Conservation (phyloP, 2,113 vertebrate species). For the Protobothrops mucrosquamatus region DNA sequence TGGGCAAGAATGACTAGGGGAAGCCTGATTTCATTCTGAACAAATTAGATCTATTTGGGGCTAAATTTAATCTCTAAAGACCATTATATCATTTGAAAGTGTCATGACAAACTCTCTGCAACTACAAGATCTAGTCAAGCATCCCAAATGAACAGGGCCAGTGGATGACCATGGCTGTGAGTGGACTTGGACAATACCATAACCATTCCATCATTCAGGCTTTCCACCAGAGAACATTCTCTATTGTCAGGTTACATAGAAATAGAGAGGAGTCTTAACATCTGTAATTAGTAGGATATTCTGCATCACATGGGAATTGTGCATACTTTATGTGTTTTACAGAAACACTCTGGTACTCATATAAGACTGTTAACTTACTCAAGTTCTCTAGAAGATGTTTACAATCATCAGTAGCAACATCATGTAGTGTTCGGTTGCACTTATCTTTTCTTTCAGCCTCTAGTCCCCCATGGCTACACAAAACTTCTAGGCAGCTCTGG, state of each 20-base stretch:
- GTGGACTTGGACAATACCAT: neutral
- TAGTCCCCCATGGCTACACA: slow-evolving; percentile 87
- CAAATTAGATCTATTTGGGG: neutral
- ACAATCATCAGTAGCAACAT: slow-evolving; percentile 96
- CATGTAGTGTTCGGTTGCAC: slow-evolving; percentile 87
- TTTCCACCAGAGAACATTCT: neutral
- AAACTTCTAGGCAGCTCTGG: slow-evolving; percentile 91
- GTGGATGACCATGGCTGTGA: neutral
- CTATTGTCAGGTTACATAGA: neutral
- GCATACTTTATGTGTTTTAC: neutral
- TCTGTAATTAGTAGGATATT: neutral
- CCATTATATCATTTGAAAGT: neutral
- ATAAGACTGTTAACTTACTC: slow-evolving; percentile 72
- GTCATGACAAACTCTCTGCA: neutral
- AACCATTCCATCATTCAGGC: neutral
- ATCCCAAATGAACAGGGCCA: neutral
- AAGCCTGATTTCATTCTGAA: neutral
- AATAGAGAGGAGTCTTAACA: neutral
- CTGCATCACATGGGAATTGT: neutral
- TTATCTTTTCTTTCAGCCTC: slow-evolving; percentile 88
- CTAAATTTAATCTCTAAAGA: neutral
- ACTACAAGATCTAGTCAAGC: neutral
- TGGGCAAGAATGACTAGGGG: neutral
- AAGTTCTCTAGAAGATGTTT: slow-evolving; percentile 95
- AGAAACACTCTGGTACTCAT: neutral